Evolutionary conservation across 2,888 invertebrate genomes (phyloP), one percentile per base, ranked within the genome.

Genomic region (Drosophila kuntzei): DNA sequence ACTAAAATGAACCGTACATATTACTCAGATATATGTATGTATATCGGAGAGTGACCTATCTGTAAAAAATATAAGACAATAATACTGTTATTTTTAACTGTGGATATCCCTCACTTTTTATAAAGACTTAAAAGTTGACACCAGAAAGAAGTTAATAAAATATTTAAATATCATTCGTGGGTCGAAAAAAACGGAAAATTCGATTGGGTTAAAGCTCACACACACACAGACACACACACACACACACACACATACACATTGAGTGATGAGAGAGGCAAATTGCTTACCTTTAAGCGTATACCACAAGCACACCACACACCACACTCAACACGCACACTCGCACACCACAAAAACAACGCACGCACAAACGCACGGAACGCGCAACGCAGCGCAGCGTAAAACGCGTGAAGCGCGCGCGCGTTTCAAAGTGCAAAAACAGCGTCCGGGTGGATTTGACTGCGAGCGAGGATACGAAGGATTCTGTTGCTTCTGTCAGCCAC

Each of bases 391-490:
- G 59, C 69, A 61, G 73, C 67, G 65, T 66, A 57, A 80, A 81
- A 69, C 60, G 72, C 72, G 68, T 53, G 51, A 22, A 50, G 20
- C 54, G 58, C 58, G 63, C 41, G 36, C 54, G 47, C 43, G 49
- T 46, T 63, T 54, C 65, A 25, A 59, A 25, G 41, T 71, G 55
- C 68, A 81, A 80, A 75, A 82, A 71, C 62, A 65, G 63, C 59
- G 58, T 76, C 76, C 85, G 54, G 54, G 68, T 85, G 82, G 85
- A 85, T 79, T 82, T 79, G 68, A 32, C 65, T 68, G 61, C 25
- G 44, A 46, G 61, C 32, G 44, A 41, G 61, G 39, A 61, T 27
- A 8, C 51, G 36, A 18, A 49, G 70, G 43, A 63, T 51, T 51
- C 29, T 51, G 20, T 6, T 74, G 69, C 20, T 75, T 18, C 46